These are phyloP conservation scores for Megaceryle torquata DNA, from an alignment of 2,113 vertebrate species.

Conservation along the genomic window DNA sequence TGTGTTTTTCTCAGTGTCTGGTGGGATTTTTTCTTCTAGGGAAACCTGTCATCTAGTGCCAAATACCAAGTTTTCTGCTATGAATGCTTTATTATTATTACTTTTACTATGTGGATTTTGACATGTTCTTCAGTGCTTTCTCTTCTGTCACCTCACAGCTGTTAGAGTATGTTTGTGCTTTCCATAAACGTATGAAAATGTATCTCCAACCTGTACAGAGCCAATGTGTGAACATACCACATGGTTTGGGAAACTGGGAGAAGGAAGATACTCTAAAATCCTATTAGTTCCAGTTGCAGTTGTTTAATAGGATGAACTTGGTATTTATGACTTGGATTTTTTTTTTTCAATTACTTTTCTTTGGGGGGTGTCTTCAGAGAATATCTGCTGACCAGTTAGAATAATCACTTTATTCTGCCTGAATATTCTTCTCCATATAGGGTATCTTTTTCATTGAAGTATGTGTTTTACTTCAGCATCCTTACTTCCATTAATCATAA, in stretches of 20 bases:
- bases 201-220: background rate
- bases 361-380: background rate
- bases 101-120: background rate
- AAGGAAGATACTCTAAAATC: background rate
- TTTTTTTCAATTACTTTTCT: background rate
- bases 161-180: background rate
- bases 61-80: background rate
- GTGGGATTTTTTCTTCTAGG: background rate
- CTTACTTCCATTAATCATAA: background rate
- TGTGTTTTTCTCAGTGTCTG: background rate
- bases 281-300: background rate
- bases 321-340: background rate
- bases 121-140: background rate
- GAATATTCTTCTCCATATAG: background rate
- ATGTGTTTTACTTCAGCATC: background rate
- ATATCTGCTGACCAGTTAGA: background rate
- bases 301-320: background rate
- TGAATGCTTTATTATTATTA: background rate
- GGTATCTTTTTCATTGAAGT: background rate
- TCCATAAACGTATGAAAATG: background rate
- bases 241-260: background rate
- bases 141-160: background rate
- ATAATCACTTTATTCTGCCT: background rate
- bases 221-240: background rate
- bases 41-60: background rate